Conservation (phyloP, 1,140 invertebrate species). For the Halictus rubicundus region DNA sequence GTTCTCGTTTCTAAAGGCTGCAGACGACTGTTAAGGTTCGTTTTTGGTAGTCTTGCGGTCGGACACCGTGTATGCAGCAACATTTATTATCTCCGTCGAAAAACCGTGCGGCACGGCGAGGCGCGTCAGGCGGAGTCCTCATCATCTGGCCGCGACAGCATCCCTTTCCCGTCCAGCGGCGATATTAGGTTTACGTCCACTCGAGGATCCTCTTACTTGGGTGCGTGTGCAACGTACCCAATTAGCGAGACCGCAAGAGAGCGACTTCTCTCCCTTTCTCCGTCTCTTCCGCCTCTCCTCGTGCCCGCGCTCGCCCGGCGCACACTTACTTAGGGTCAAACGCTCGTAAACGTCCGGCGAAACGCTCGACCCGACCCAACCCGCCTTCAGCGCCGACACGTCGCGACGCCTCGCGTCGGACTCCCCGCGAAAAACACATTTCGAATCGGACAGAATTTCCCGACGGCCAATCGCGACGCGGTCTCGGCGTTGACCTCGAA, state of each 20-base stretch:
- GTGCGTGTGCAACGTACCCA: constrained; percentile 62
- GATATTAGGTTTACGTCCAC: constrained; percentile 62
- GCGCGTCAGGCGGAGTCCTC: background rate
- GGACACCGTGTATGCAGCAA: no score
- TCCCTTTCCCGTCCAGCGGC: constrained; percentile 40
- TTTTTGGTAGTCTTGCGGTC: no score
- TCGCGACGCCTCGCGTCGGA: background rate
- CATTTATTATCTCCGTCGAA: background rate
- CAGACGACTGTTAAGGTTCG: no score
- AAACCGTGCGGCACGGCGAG: background rate
- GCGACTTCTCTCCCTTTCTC: constrained; percentile 61
- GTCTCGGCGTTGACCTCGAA: constrained; percentile 60
- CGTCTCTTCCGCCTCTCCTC: constrained; percentile 56
- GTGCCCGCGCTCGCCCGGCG: constrained; percentile 50
- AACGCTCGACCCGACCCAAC: constrained; percentile 46
- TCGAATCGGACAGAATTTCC: constrained; percentile 61
- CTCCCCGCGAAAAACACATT: constrained; percentile 65
- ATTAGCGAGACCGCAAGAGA: constrained; percentile 62
- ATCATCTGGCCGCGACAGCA: background rate
- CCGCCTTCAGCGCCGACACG: constrained; percentile 40
- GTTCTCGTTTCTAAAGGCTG: no score
- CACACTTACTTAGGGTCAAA: constrained; percentile 65
- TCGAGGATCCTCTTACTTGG: constrained; percentile 56
- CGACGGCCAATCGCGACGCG: constrained; percentile 58
- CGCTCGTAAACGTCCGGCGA: constrained; percentile 67